A percentile compares a stretch with the other conserved stretches of the same genome.
Evolutionary conservation across 2,888 invertebrate genomes (phyloP).

Genomic region (Geophilus truncorum): DNA sequence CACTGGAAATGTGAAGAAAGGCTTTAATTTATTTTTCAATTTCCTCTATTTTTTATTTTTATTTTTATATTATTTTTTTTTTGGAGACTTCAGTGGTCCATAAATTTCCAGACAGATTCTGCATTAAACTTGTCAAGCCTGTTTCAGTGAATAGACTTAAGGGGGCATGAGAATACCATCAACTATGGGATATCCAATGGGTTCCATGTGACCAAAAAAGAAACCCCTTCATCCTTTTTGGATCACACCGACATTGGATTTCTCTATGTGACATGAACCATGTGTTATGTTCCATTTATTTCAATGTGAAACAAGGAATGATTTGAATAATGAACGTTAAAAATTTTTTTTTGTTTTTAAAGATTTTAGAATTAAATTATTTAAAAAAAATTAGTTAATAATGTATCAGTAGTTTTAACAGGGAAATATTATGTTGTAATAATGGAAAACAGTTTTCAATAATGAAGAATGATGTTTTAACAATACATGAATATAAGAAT

Average conservation of each 20-base stretch:
- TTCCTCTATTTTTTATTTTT: not conserved
- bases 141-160: not conserved
- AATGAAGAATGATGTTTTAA: too few species aligned
- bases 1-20: too few species aligned
- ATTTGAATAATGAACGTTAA: too few species aligned
- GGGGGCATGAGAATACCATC: not conserved
- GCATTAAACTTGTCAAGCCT: conserved; percentile 4
- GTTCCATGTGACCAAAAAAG: not conserved
- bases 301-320: not conserved
- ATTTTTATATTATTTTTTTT: not conserved
- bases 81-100: not conserved
- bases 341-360: too few species aligned
- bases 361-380: too few species aligned
- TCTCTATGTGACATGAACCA: not conserved
- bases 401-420: too few species aligned
- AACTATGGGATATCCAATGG: not conserved
- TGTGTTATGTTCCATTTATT: not conserved
- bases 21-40: too few species aligned
- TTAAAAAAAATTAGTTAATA: too few species aligned
- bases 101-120: not conserved
- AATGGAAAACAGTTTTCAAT: too few species aligned
- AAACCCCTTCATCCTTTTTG: not conserved
- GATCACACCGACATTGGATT: not conserved
- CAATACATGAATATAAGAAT: too few species aligned
- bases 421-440: too few species aligned